phyloP scores from a whole-genome alignment of 2,888 invertebrate genomes.

The Ormyrus thymus region DNA sequence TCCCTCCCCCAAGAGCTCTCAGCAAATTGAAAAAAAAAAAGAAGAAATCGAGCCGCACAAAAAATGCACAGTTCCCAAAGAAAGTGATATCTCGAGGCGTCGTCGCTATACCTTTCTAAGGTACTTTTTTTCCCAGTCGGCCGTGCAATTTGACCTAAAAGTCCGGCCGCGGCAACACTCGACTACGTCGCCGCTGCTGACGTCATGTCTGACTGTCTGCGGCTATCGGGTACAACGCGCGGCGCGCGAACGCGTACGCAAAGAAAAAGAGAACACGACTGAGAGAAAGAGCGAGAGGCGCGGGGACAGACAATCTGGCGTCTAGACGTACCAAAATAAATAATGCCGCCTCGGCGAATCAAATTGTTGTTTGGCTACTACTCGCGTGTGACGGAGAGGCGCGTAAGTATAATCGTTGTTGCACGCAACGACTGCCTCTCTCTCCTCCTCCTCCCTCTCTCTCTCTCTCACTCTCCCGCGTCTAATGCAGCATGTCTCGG shows the following conservation, averaged over 20 bases:
- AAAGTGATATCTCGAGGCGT: too few relatives aligned
- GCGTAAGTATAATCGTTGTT: conserved; percentile 47
- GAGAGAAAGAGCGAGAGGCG: conserved; percentile 9
- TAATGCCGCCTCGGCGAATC: conserved; percentile 67
- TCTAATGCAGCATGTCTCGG: neutral
- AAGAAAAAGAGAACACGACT: conserved; percentile 1
- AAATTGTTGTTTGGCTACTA: conserved; percentile 67
- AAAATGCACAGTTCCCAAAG: too few relatives aligned
- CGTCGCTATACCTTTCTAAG: too few relatives aligned
- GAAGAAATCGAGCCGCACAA: too few relatives aligned
- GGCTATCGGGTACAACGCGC: conserved; percentile 37
- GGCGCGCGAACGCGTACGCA: conserved; percentile 6
- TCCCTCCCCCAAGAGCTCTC: too few relatives aligned
- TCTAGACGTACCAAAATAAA: conserved; percentile 74
- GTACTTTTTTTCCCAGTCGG: too few relatives aligned
- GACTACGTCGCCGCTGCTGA: conserved; percentile 40
- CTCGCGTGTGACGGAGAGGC: conserved; percentile 32
- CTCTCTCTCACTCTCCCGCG: neutral
- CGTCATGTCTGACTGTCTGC: conserved; percentile 55
- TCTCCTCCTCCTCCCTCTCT: conserved; percentile 28
- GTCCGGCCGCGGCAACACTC: conserved; percentile 14
- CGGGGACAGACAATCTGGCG: conserved; percentile 73
- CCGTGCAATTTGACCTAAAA: conserved; percentile 54
- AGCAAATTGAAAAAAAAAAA: too few relatives aligned
- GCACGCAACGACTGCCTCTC: conserved; percentile 27